Evolutionary conservation across 1,140 invertebrate species (phyloP).

Genomic region (Nephotettix cincticeps): DNA sequence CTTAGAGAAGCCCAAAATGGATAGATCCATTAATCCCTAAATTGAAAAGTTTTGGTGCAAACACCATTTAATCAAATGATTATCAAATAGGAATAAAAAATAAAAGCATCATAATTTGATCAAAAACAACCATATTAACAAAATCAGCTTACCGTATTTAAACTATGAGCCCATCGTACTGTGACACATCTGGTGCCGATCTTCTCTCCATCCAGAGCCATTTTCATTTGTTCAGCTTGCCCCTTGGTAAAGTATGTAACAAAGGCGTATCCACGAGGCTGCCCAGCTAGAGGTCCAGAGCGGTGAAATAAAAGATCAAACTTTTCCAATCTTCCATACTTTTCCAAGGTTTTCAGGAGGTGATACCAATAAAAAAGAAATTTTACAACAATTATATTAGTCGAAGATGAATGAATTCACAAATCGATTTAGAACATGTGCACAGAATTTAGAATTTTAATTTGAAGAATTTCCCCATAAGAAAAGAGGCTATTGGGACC

Average conservation of each 20-base stretch:
- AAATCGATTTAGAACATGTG: too few relatives aligned
- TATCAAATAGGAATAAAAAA: too few relatives aligned
- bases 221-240: constrained; percentile 65
- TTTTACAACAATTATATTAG: not conserved
- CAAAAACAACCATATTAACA: too few relatives aligned
- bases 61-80: too few relatives aligned
- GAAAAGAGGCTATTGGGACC: too few relatives aligned
- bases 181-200: constrained; percentile 72
- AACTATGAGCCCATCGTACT: constrained; percentile 79
- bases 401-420: too few relatives aligned
- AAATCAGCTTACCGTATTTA: constrained; percentile 64
- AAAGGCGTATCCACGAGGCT: constrained; percentile 91
- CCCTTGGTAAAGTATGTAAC: constrained; percentile 74
- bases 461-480: too few relatives aligned
- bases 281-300: constrained; percentile 80
- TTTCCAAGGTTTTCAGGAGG: constrained; percentile 91
- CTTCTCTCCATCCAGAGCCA: constrained; percentile 69
- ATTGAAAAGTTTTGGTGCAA: too few relatives aligned
- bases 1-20: too few relatives aligned
- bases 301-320: constrained; percentile 94
- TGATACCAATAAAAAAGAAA: constrained; percentile 72
- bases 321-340: constrained; percentile 87
- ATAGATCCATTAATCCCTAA: too few relatives aligned
- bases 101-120: too few relatives aligned
- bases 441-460: too few relatives aligned